Conservation (phyloP, 2,113 vertebrate genomes). For the Dipodomys spectabilis region DNA sequence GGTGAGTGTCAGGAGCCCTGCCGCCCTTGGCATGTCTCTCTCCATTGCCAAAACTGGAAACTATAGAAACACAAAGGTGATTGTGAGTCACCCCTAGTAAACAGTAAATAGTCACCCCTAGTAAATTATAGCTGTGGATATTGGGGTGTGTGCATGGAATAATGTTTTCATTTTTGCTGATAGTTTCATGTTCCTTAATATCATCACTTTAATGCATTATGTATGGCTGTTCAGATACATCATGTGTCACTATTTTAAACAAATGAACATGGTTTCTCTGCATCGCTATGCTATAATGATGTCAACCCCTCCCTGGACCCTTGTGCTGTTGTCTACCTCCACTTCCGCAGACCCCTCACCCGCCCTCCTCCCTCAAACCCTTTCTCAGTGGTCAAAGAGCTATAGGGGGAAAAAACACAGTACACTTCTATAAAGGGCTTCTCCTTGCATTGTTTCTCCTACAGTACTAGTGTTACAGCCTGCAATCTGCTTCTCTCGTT, state of each 20-base stretch:
- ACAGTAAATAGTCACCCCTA: neutral
- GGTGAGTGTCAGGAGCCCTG: neutral
- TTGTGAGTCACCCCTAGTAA: neutral
- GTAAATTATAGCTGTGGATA: neutral
- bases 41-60: neutral
- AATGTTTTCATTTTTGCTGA: neutral
- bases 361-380: no score
- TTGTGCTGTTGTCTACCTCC: neutral
- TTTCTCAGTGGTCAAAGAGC: no score
- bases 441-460: neutral
- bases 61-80: neutral
- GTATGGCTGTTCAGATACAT: neutral
- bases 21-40: no score
- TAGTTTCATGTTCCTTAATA: neutral
- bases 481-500: neutral
- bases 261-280: neutral
- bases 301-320: neutral
- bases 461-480: neutral
- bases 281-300: neutral
- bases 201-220: neutral
- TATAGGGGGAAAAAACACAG: no score
- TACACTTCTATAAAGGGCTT: neutral
- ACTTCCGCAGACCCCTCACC: neutral
- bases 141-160: neutral
- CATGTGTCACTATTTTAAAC: neutral